Percentiles rank a stretch among this genome's conserved stretches.
Conservation (phyloP, 2,888 invertebrate species). For the Drepana falcataria region DNA sequence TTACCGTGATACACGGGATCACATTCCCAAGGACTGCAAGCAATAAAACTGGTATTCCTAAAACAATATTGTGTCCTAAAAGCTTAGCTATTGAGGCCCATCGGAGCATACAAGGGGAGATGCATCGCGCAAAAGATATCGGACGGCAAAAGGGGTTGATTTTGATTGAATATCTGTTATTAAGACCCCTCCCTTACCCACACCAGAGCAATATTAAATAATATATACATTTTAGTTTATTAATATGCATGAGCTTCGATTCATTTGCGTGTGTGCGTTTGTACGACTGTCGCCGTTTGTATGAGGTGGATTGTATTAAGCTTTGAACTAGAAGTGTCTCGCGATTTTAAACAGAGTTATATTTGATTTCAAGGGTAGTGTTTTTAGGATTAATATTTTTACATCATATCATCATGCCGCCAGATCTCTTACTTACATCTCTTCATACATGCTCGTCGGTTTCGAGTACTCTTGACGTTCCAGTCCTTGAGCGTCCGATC, state of each 20-base stretch:
- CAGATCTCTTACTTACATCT: too few relatives aligned
- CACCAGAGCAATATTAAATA: slow-evolving; percentile 68
- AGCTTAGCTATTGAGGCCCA: slow-evolving; percentile 14
- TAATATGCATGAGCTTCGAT: slow-evolving; percentile 75
- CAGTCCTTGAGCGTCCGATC: too few relatives aligned
- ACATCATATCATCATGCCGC: too few relatives aligned
- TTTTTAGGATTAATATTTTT: too few relatives aligned
- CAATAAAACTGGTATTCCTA: not conserved
- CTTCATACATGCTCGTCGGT: too few relatives aligned
- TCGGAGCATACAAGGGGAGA: slow-evolving; percentile 59
- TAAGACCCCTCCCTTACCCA: slow-evolving; percentile 62
- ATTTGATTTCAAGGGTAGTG: too few relatives aligned
- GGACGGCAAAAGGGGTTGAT: slow-evolving; percentile 72
- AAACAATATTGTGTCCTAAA: not conserved
- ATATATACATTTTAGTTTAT: slow-evolving; percentile 70
- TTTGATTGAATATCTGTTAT: slow-evolving; percentile 80
- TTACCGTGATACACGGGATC: too few relatives aligned
- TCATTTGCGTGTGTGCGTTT: slow-evolving; percentile 50
- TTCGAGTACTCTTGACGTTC: too few relatives aligned
- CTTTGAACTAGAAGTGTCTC: not conserved
- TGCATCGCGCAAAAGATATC: slow-evolving; percentile 71
- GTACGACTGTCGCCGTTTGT: slow-evolving; percentile 25
- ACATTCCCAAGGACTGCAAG: too few relatives aligned
- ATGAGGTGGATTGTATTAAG: slow-evolving; percentile 12
- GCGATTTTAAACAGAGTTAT: not conserved